These are phyloP conservation scores for Papilio protenor DNA, from an alignment of 2,888 invertebrate species.

Conservation along the genomic window DNA sequence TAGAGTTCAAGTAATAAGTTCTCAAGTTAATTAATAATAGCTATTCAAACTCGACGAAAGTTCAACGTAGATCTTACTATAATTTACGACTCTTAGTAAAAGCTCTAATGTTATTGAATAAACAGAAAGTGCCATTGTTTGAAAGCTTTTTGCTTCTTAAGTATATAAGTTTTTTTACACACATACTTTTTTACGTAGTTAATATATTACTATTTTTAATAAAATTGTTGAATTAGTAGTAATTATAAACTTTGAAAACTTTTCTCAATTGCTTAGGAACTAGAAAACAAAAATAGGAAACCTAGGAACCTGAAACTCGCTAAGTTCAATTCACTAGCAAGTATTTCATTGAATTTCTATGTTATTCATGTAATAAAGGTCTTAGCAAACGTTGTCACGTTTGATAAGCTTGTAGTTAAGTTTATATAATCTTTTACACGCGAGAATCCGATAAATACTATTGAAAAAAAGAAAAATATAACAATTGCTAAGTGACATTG, in stretches of 20 bases:
- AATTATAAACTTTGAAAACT: background rate
- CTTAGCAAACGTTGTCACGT: background rate
- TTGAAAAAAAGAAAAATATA: no score
- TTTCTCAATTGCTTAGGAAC: background rate
- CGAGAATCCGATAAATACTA: no score
- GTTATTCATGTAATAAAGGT: background rate
- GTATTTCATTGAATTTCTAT: background rate
- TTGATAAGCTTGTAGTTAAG: background rate
- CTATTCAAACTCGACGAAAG: conserved; percentile 23
- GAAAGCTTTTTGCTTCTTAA: background rate
- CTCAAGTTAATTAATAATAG: conserved; percentile 39
- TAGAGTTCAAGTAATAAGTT: conserved; percentile 32
- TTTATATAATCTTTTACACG: no score
- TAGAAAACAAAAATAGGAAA: background rate
- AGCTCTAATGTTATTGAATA: conserved; percentile 1
- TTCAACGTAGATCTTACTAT: conserved; percentile 5
- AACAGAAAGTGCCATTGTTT: background rate
- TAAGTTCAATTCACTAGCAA: background rate
- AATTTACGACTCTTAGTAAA: conserved; percentile 18
- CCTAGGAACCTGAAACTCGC: background rate
- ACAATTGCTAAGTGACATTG: no score
- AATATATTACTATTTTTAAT: no score
- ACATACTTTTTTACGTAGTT: no score
- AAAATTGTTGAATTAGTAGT: no score
- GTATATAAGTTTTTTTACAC: background rate